These are phyloP conservation scores for Glaucidium brasilianum DNA, from an alignment of 2,113 vertebrate species.

Conservation along the genomic window DNA sequence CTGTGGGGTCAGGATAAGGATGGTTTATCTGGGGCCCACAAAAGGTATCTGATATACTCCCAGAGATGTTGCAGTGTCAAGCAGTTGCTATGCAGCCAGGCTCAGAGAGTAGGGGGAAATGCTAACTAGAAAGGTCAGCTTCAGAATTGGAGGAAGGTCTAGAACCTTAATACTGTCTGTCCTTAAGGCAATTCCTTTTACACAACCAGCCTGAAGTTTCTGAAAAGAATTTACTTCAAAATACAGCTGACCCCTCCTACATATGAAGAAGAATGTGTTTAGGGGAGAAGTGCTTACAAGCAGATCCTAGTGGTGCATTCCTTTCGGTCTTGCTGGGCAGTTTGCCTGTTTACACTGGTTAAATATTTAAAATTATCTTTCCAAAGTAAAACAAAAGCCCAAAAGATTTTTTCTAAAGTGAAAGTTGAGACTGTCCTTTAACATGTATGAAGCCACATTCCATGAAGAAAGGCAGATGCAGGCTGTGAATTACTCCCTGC, in stretches of 20 bases:
- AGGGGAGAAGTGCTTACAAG: neutral
- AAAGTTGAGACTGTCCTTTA: slow-evolving; percentile 2
- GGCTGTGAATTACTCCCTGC: neutral
- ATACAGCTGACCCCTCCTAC: neutral
- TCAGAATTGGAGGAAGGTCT: neutral
- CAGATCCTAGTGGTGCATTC: neutral
- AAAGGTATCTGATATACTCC: neutral
- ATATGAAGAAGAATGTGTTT: neutral
- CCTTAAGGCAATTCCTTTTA: neutral
- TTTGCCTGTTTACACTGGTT: slow-evolving; percentile 21
- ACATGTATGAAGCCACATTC: neutral
- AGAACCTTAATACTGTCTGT: neutral
- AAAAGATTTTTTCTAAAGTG: neutral
- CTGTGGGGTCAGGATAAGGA: neutral
- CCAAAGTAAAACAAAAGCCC: slow-evolving; percentile 4
- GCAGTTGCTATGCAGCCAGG: neutral
- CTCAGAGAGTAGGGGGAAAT: neutral
- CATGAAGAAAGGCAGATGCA: neutral
- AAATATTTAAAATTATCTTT: slow-evolving; percentile 35
- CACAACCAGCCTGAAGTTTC: neutral
- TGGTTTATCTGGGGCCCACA: neutral
- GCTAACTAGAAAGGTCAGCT: neutral
- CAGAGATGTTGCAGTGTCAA: neutral
- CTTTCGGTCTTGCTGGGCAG: neutral
- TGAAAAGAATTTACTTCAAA: neutral